Evolutionary conservation across 1,140 invertebrate genomes (phyloP), one percentile per base, ranked within the genome.

Genomic region (Drosophila pruinosa): DNA sequence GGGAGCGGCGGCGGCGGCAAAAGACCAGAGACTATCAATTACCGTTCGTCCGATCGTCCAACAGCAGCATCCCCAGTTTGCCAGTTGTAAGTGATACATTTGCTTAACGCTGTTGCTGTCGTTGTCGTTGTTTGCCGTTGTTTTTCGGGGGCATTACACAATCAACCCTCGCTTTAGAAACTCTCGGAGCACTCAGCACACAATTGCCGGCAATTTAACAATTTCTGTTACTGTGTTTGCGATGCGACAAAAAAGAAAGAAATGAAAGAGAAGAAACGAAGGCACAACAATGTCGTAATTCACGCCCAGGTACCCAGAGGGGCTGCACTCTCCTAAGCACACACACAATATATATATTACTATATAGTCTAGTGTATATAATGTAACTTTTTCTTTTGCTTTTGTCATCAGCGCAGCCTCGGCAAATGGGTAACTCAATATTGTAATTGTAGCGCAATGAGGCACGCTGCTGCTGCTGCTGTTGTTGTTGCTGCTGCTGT

Each of bases 381-480:
- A 81, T 81, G 78, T 72, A 61, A 72, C 70, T 67, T 74, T n/a
- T 85, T 76, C 63, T 61, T 75, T 72, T 34, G 31, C 54, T 73
- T 56, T 77, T 77, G 63, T 72, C 52, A 65, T 64, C 45, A 73
- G 53, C 48, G 52, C 28, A 57, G 62, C 31, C 72, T 72, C 65
- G 81, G 56, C 74, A 68, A 86, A 86, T 85, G 78, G 89, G 89
- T 90, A 90, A 90, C 89, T 89, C 82, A 90, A 90, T 90, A 90
- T 90, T 90, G 89, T 90, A 90, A 90, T 90, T 90, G 89, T 90
- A 89, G 80, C 89, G 83, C 89, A 90, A 90, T 90, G 88, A 90
- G 88, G 88, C 89, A 34, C 41, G 88, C 74, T 41, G 47, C 52
- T 34, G 58, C 56, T 45, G 39, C 78, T 79, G 83, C 72, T 75